These are phyloP conservation scores for Aurelia aurita DNA, from an alignment of 30 jellyfish, hydroid and myxozoan genomes.

Conservation along the genomic window DNA sequence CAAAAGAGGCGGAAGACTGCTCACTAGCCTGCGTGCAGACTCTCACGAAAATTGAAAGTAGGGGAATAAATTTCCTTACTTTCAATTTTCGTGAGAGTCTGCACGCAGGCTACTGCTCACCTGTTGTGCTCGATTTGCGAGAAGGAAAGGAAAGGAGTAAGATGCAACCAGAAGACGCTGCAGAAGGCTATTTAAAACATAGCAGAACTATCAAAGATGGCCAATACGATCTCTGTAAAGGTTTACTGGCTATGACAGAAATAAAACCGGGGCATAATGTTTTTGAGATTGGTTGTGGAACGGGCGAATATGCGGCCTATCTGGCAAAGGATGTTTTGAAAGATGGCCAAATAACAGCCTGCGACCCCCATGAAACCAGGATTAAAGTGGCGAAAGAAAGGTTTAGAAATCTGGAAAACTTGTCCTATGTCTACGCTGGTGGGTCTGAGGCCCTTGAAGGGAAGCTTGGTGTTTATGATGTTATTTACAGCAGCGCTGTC, in stretches of 20 bases:
- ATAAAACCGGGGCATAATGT: constrained; percentile 6
- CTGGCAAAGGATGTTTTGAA: constrained; percentile 25
- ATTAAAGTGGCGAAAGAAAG: constrained; percentile 9
- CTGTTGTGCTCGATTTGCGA: too few relatives aligned
- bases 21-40: too few relatives aligned
- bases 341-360: constrained; percentile 18
- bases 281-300: constrained; percentile 39
- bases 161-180: too few relatives aligned
- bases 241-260: neutral
- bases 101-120: too few relatives aligned
- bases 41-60: too few relatives aligned
- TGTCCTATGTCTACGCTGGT: neutral
- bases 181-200: too few relatives aligned
- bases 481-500: constrained; percentile 22
- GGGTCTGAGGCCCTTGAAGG: constrained; percentile 16
- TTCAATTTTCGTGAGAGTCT: too few relatives aligned
- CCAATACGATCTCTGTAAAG: too few relatives aligned
- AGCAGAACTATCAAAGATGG: too few relatives aligned
- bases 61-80: too few relatives aligned
- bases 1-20: too few relatives aligned
- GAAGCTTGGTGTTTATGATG: constrained; percentile 17
- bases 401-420: neutral
- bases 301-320: constrained; percentile 32
- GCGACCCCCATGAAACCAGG: constrained; percentile 19
- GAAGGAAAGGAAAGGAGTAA: too few relatives aligned